Base-by-base conservation (phyloP, 2,888 invertebrate species). In the Saturnia japonica region DNA sequence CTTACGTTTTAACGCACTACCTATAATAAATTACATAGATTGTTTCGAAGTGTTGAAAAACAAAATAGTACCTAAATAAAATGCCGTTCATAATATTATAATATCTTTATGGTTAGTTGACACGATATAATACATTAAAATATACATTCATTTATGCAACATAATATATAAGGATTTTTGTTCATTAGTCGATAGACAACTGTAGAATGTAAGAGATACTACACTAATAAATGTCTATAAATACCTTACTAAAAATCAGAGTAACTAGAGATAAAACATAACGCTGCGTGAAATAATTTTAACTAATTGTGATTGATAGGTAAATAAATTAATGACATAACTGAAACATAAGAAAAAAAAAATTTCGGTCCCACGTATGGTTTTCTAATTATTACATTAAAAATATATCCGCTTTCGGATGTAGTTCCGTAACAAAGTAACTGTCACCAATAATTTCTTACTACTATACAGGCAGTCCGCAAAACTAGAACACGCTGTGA, bases 401-500 rank as follows among this genome's bases (percentile, higher is more conserved):
- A 25, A 57, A 57, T 11, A 25, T 57, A 25, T 14, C 25, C 2
- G 25, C 57, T 60, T 14, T 28, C 14, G 14, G 14, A 28, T 16
- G 6, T 28, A 28, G 57, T 60, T 64, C 40, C n/a, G 34, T 64
- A 64, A 40, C n/a, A 40, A 64, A 64, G 42, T 70, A 22, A 45
- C 47, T 70, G 70, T 70, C 66, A 40, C 64, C 40, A 40, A 70
- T 70, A 66, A 70, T 42, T 70, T 66, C 66, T 47, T 22, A 51
- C 42, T 19, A 25, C 54, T 43, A 67, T 54, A 67, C 43, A 54
- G 43, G 67, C 67, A 84, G 85, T 83, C 81, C 80, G 84, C 85
- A 80, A 86, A 91, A 89, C 86, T 90, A 78, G 91, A 91, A 87
- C 91, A 81, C 78, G 80, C 80, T 81, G 87, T 90, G 89, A 90